These are phyloP conservation scores for Drosophila murphyi DNA, from an alignment of 1,140 invertebrate genomes.

Conservation along the genomic window DNA sequence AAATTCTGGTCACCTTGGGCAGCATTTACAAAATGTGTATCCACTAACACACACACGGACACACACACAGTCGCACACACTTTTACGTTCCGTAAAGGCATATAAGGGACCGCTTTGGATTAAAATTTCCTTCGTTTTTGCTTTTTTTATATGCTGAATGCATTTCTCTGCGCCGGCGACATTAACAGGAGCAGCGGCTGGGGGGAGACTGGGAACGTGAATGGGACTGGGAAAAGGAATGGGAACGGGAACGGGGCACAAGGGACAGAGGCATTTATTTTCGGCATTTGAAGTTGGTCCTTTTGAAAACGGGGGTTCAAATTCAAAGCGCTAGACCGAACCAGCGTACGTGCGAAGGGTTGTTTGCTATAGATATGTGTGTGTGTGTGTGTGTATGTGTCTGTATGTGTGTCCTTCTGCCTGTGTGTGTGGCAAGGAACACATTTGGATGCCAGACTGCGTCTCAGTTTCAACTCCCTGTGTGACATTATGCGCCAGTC, in stretches of 20 bases:
- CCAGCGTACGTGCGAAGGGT: conserved; percentile 70
- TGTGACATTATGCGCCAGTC: conserved; percentile 67
- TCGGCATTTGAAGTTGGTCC: conserved; percentile 82
- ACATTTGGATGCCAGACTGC: conserved; percentile 81
- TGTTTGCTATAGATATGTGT: conserved; percentile 35
- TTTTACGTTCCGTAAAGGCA: conserved; percentile 21
- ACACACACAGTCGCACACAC: conserved; percentile 20
- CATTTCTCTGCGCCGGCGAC: conserved; percentile 61
- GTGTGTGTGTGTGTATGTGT: conserved; percentile 12
- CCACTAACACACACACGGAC: conserved; percentile 54
- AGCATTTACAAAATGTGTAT: conserved; percentile 78
- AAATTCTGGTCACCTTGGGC: conserved; percentile 76
- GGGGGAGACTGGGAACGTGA: not conserved
- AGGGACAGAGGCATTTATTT: conserved; percentile 72
- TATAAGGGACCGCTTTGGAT: conserved; percentile 69
- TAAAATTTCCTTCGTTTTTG: conserved; percentile 71
- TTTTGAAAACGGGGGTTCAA: conserved; percentile 80
- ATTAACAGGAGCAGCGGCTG: conserved; percentile 2
- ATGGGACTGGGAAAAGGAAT: not conserved
- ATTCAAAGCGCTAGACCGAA: conserved; percentile 81
- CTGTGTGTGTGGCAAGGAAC: conserved; percentile 52
- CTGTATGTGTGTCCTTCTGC: conserved; percentile 5
- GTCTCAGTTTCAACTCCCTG: conserved; percentile 64
- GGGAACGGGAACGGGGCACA: conserved; percentile 11
- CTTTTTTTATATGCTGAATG: conserved; percentile 49